Conservation (phyloP, 2,888 invertebrate species). For the Eupithecia abbreviata region DNA sequence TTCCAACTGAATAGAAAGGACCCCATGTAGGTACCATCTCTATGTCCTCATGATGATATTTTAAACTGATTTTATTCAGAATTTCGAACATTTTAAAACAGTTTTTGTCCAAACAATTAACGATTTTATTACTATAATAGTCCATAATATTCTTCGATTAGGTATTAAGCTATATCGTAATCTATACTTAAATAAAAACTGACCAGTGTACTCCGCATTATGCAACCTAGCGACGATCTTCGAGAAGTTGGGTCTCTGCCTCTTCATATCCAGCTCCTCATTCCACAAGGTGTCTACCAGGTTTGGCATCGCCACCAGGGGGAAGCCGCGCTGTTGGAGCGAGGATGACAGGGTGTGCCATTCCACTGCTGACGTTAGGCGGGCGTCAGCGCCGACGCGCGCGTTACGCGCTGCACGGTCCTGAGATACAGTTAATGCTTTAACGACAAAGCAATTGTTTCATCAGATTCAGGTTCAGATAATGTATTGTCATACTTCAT, state of each 20-base stretch:
- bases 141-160: no score
- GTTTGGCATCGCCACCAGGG: conserved; percentile 85
- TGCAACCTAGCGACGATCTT: conserved; percentile 86
- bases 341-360: conserved; percentile 86
- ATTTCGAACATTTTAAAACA: neutral
- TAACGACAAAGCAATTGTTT: no score
- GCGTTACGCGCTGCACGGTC: conserved; percentile 71
- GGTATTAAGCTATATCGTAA: no score
- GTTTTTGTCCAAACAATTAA: no score
- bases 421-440: conserved; percentile 44
- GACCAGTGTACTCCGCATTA: conserved; percentile 84
- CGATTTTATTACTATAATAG: no score
- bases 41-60: neutral
- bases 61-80: neutral
- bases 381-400: conserved; percentile 90
- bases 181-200: neutral
- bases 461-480: no score
- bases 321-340: conserved; percentile 79
- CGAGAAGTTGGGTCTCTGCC: conserved; percentile 82
- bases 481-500: no score
- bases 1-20: neutral
- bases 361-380: conserved; percentile 86
- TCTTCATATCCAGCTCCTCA: conserved; percentile 67
- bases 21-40: neutral
- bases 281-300: conserved; percentile 92